These are phyloP conservation scores for Aspidapion aeneum DNA, from an alignment of 2,888 invertebrate genomes.

Conservation along the genomic window DNA sequence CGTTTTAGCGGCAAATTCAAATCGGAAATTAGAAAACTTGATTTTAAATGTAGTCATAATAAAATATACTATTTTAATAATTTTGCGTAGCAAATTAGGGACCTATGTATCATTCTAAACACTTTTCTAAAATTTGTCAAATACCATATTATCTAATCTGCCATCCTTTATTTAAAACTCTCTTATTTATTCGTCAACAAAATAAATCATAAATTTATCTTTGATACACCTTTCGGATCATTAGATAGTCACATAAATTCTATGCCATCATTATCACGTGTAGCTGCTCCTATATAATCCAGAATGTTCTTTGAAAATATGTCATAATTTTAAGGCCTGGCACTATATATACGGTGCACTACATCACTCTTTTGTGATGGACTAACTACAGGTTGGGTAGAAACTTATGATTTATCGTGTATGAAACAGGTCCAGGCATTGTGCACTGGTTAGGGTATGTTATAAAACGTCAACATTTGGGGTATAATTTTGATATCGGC, in stretches of 20 bases:
- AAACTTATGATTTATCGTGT: slow-evolving; percentile 30
- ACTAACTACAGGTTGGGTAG: slow-evolving; percentile 39
- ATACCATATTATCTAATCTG: too few relatives aligned
- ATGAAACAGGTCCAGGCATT: slow-evolving; percentile 18
- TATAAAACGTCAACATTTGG: slow-evolving; percentile 24
- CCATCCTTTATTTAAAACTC: too few relatives aligned
- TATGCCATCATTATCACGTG: neutral
- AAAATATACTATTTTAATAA: too few relatives aligned
- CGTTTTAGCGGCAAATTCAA: too few relatives aligned
- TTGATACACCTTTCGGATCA: neutral
- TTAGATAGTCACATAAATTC: neutral
- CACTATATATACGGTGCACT: slow-evolving; percentile 34
- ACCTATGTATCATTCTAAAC: too few relatives aligned
- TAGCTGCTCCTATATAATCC: slow-evolving; percentile 4
- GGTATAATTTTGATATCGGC: slow-evolving; percentile 25
- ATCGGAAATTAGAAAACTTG: too few relatives aligned
- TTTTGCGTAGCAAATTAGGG: too few relatives aligned
- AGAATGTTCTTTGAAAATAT: slow-evolving; percentile 21
- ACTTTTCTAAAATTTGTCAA: too few relatives aligned
- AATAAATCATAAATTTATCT: too few relatives aligned
- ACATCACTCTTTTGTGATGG: slow-evolving; percentile 43
- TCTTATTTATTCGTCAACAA: too few relatives aligned
- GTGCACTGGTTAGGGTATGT: slow-evolving; percentile 16
- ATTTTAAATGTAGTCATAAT: too few relatives aligned
- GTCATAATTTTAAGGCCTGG: slow-evolving; percentile 20